phyloP scores from a whole-genome alignment of 2,888 invertebrate genomes.

The Epistrophe eligans region DNA sequence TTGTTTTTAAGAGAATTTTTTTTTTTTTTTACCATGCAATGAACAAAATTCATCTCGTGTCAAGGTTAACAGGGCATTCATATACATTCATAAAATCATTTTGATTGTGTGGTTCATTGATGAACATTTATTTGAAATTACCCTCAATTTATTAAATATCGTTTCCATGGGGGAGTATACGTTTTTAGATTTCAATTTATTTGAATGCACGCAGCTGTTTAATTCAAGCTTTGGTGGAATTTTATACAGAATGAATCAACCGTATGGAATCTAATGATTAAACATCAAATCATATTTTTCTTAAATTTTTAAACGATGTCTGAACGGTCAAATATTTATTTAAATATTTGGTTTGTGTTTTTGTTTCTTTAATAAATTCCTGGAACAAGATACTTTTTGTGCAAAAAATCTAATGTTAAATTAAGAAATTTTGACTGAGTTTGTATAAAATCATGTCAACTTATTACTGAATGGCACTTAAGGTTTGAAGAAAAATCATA shows the following conservation, averaged over 20 bases:
- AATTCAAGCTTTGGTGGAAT: background rate
- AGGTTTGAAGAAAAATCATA: no score
- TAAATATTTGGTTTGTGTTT: no score
- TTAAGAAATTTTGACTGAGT: no score
- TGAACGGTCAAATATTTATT: no score
- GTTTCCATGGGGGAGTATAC: background rate
- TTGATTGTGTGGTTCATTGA: background rate
- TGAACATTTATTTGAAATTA: constrained; percentile 6
- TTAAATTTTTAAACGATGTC: no score
- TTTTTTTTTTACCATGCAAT: background rate
- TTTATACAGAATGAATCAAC: background rate
- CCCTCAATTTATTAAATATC: background rate
- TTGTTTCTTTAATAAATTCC: no score
- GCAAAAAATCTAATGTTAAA: no score
- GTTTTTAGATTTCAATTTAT: background rate
- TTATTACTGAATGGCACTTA: no score
- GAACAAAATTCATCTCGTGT: constrained; percentile 6
- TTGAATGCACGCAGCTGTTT: background rate
- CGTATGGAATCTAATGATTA: no score
- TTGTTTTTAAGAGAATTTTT: background rate
- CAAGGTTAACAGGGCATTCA: background rate
- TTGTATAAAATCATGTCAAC: no score
- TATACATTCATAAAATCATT: constrained; percentile 2
- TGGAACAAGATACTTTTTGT: no score
- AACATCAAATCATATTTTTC: no score